Evolutionary conservation across 2,797 vertebrate genomes (phyloP).

Genomic region (Mionectes olivaceus): DNA sequence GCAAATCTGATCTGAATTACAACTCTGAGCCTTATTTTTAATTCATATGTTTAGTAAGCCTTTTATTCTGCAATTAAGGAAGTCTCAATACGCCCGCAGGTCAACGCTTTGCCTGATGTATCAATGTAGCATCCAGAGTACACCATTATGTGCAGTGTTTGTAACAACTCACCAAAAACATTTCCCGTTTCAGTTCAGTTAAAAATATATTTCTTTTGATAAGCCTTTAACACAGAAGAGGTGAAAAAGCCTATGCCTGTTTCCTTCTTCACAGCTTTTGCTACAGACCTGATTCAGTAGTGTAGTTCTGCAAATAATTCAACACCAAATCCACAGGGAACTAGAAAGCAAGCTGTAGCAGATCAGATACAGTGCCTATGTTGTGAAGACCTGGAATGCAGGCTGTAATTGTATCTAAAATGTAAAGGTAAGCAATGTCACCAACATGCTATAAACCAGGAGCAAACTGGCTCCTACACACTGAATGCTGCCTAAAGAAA

Average conservation of each 20-base stretch:
- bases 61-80: constrained; percentile 34
- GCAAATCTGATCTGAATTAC: constrained; percentile 33
- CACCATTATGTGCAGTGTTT: neutral
- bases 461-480: neutral
- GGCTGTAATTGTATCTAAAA: neutral
- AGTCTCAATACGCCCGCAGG: neutral
- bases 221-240: neutral
- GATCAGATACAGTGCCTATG: neutral
- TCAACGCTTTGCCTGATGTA: neutral
- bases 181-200: neutral
- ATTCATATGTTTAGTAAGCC: constrained; percentile 22
- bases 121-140: neutral
- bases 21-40: constrained; percentile 17
- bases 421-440: neutral
- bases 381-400: neutral
- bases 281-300: neutral
- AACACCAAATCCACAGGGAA: neutral
- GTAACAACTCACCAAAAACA: neutral
- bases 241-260: neutral
- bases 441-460: neutral
- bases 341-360: neutral
- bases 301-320: constrained; percentile 17
- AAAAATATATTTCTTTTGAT: no score
- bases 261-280: neutral
- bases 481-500: neutral